Percentiles rank a stretch among this genome's conserved stretches.
These are phyloP conservation scores for Nebria brevicollis DNA, from an alignment of 2,888 invertebrate genomes.

Conservation along the genomic window DNA sequence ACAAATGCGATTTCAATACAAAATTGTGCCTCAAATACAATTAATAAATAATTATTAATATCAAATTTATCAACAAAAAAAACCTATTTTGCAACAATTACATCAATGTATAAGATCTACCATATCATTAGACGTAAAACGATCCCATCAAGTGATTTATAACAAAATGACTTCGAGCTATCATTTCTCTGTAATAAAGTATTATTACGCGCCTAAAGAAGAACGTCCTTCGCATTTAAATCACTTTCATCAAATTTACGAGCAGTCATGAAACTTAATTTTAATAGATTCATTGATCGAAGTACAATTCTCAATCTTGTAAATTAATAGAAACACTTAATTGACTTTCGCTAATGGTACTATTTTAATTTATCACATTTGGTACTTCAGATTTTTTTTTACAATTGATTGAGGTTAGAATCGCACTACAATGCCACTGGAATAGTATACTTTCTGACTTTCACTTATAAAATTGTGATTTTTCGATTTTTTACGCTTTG, in stretches of 20 bases:
- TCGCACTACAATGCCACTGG: not conserved
- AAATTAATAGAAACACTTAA: not conserved
- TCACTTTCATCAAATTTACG: not conserved
- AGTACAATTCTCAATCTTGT: not conserved
- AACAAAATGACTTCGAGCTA: not conserved
- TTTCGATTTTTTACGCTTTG: not conserved
- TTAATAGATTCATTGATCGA: not conserved
- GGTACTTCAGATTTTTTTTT: not conserved
- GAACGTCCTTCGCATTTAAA: not conserved
- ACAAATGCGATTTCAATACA: too few relatives aligned
- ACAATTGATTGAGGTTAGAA: not conserved
- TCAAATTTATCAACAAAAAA: too few relatives aligned
- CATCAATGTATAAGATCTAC: not conserved
- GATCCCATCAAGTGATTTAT: not conserved
- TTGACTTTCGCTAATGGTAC: not conserved
- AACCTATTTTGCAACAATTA: too few relatives aligned
- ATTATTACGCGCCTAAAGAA: not conserved
- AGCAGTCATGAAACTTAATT: not conserved
- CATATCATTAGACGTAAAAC: not conserved
- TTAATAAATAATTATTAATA: too few relatives aligned
- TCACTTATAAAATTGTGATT: slow-evolving; percentile 7
- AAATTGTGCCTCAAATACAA: too few relatives aligned
- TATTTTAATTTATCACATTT: not conserved
- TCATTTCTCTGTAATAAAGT: not conserved
- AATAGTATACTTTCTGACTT: slow-evolving; percentile 3